A percentile compares a stretch with the other conserved stretches of the same genome.
Conservation (phyloP, 1,140 invertebrate species). For the Sycophaga agraensis region DNA sequence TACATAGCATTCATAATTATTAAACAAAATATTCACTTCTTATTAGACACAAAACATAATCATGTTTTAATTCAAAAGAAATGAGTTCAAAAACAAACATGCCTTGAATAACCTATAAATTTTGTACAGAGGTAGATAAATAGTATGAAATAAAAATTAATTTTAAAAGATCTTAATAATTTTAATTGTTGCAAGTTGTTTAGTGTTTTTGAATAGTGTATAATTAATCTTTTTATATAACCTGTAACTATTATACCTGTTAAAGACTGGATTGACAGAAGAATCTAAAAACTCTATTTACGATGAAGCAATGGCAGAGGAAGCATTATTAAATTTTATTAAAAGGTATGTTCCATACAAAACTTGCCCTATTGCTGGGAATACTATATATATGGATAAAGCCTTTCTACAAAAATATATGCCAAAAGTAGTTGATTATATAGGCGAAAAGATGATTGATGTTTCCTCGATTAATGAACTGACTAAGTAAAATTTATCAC, state of each 20-base stretch:
- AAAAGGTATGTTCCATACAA: constrained; percentile 65
- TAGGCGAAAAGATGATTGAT: constrained; percentile 93
- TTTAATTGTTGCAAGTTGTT: neutral
- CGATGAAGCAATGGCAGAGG: constrained; percentile 67
- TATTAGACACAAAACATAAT: too few species aligned
- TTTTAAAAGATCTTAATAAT: neutral
- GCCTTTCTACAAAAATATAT: constrained; percentile 77
- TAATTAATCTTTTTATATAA: neutral
- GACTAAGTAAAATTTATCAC: constrained; percentile 54
- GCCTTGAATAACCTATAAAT: too few species aligned
- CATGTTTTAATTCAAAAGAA: too few species aligned
- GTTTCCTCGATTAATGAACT: constrained; percentile 90
- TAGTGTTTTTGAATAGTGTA: too few species aligned
- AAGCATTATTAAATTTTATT: constrained; percentile 73
- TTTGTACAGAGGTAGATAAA: too few species aligned
- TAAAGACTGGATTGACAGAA: constrained; percentile 75
- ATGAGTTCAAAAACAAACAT: too few species aligned
- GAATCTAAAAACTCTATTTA: constrained; percentile 65
- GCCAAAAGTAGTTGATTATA: constrained; percentile 72
- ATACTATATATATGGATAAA: constrained; percentile 84
- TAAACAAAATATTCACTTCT: too few species aligned
- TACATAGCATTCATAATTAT: too few species aligned
- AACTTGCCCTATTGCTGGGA: constrained; percentile 78
- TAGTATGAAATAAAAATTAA: too few species aligned
- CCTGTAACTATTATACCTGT: constrained; percentile 8